phyloP scores from a whole-genome alignment of 2,888 invertebrate species.

The Liopterus haemorrhoidalis region DNA sequence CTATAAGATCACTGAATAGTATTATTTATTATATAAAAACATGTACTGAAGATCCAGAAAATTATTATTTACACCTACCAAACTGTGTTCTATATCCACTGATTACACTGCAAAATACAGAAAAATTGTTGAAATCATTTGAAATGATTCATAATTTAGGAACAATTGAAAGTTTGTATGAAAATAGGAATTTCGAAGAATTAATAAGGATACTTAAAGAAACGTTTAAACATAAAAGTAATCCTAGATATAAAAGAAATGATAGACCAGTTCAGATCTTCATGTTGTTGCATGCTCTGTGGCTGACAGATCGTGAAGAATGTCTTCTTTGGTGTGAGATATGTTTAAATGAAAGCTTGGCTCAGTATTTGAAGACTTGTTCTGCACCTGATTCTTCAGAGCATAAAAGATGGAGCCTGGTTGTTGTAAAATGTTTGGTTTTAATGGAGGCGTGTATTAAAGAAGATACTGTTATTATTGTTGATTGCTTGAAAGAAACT shows the following conservation, averaged over 20 bases:
- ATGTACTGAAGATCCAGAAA: slow-evolving; percentile 37
- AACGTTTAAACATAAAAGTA: slow-evolving; percentile 50
- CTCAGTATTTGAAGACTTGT: slow-evolving; percentile 52
- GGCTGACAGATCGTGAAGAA: slow-evolving; percentile 46
- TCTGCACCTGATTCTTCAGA: slow-evolving; percentile 48
- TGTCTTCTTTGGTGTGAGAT: slow-evolving; percentile 74
- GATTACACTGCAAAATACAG: slow-evolving; percentile 46
- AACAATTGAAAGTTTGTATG: slow-evolving; percentile 62
- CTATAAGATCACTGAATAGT: slow-evolving; percentile 48
- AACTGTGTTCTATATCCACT: slow-evolving; percentile 51
- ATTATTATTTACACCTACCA: slow-evolving; percentile 45
- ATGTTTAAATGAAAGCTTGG: slow-evolving; percentile 67
- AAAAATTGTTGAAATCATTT: slow-evolving; percentile 49
- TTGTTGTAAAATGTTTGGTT: slow-evolving; percentile 44
- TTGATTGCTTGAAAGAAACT: slow-evolving; percentile 44
- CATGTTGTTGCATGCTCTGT: slow-evolving; percentile 46
- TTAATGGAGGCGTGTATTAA: slow-evolving; percentile 50
- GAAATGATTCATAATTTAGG: slow-evolving; percentile 54
- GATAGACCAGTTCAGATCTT: slow-evolving; percentile 50
- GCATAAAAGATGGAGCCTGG: slow-evolving; percentile 43
- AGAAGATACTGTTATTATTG: slow-evolving; percentile 49
- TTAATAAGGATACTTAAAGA: slow-evolving; percentile 62
- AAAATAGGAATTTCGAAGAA: slow-evolving; percentile 58
- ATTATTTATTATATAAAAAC: slow-evolving; percentile 34
- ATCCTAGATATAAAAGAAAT: slow-evolving; percentile 42